These are phyloP conservation scores for Lagorchestes hirsutus DNA, from an alignment of 2,797 vertebrate genomes.

Conservation along the genomic window DNA sequence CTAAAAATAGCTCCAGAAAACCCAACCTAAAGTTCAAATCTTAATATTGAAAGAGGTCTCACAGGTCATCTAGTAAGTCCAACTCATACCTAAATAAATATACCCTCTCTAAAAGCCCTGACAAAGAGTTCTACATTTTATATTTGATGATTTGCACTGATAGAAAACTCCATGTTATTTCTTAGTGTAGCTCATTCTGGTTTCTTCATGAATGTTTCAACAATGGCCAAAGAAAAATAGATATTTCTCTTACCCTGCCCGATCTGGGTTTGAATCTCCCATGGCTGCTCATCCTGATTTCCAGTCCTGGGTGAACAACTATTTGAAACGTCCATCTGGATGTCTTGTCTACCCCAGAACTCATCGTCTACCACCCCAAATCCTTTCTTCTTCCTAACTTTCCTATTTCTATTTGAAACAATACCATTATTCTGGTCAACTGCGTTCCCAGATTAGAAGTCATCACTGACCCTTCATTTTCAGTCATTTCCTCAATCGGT, in stretches of 20 bases:
- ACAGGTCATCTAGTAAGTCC: not conserved
- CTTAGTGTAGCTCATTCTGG: not conserved
- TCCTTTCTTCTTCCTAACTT: not conserved
- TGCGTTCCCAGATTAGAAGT: not conserved
- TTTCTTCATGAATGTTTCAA: not conserved
- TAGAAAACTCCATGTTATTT: not conserved
- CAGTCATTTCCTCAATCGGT: not conserved
- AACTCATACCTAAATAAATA: not conserved
- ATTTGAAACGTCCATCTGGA: not conserved
- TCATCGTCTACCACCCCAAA: not conserved
- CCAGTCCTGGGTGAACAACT: not conserved
- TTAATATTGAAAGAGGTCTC: not conserved
- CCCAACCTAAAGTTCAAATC: not conserved
- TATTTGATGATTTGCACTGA: not conserved
- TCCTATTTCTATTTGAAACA: not conserved
- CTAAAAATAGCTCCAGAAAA: not conserved
- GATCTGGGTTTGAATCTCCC: not conserved
- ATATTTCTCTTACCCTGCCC: not conserved
- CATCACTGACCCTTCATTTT: not conserved
- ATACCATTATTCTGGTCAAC: not conserved
- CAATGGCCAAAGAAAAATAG: not conserved
- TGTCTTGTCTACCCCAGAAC: not conserved
- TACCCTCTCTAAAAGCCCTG: not conserved
- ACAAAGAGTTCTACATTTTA: not conserved
- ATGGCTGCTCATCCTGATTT: not conserved